Evolutionary conservation across 2,797 vertebrate genomes (phyloP).

Genomic region (Tiaroga cobitis): DNA sequence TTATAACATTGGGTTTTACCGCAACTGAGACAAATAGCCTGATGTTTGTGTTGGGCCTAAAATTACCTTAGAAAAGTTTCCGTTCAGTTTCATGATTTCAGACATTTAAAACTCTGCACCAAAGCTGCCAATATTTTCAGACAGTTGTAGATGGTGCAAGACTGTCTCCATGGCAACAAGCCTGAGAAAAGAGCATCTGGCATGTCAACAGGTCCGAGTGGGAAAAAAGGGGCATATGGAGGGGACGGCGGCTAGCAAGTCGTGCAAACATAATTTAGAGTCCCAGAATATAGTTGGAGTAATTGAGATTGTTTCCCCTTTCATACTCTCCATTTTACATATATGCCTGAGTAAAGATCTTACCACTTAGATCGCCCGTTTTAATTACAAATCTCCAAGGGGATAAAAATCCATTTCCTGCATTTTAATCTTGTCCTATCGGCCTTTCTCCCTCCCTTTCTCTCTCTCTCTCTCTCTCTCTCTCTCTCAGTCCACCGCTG

Average conservation of each 20-base stretch:
- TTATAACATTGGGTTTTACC: background rate
- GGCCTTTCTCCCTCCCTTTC: slow-evolving; percentile 35
- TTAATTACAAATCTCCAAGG: slow-evolving; percentile 55
- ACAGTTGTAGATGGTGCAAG: slow-evolving; percentile 21
- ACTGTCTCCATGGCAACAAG: slow-evolving; percentile 51
- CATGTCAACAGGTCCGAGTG: slow-evolving; percentile 37
- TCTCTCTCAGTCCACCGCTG: background rate
- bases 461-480: slow-evolving; percentile 20
- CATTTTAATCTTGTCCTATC: slow-evolving; percentile 45
- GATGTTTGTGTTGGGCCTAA: background rate
- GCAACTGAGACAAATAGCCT: slow-evolving; percentile 7
- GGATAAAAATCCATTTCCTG: slow-evolving; percentile 50
- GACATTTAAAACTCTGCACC: slow-evolving; percentile 3
- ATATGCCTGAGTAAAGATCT: slow-evolving; percentile 37
- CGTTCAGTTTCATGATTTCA: slow-evolving; percentile 5
- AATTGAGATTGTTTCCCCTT: background rate
- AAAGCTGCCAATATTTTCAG: slow-evolving; percentile 27
- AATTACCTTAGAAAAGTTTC: background rate
- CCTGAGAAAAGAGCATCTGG: slow-evolving; percentile 38
- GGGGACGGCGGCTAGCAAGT: background rate
- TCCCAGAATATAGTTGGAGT: background rate
- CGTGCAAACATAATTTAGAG: background rate
- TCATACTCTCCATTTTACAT: slow-evolving; percentile 13
- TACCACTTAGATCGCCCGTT: slow-evolving; percentile 6
- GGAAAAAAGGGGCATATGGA: background rate